These are phyloP conservation scores for Speoplatyrhinus poulsoni DNA, from an alignment of 2,113 vertebrate species.

Conservation along the genomic window DNA sequence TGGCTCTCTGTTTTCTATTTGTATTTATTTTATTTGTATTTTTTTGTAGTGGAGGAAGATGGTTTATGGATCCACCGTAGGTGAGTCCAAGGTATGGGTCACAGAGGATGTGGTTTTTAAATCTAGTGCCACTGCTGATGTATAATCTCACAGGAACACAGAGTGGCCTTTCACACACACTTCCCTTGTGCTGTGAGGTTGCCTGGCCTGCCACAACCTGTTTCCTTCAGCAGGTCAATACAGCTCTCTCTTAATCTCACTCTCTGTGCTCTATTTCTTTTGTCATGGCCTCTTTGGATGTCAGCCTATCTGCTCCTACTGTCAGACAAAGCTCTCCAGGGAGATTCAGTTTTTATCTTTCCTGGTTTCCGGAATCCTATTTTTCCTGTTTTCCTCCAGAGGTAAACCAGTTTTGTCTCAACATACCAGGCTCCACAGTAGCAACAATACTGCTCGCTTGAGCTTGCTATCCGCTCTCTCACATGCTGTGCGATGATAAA, in stretches of 20 bases:
- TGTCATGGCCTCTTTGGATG: slow-evolving; percentile 16
- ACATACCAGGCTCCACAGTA: slow-evolving; percentile 4
- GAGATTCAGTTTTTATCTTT: slow-evolving; percentile 35
- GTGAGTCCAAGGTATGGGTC: slow-evolving; percentile 4
- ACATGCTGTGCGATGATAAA: slow-evolving; percentile 4
- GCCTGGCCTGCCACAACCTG: slow-evolving; percentile 15
- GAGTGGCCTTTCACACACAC: slow-evolving; percentile 63
- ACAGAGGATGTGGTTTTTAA: slow-evolving; percentile 57
- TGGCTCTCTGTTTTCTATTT: too few species aligned
- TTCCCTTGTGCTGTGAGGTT: slow-evolving; percentile 43
- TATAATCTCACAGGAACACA: slow-evolving; percentile 53
- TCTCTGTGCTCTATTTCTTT: slow-evolving; percentile 11
- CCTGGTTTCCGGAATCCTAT: slow-evolving; percentile 62
- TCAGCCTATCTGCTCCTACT: slow-evolving; percentile 25
- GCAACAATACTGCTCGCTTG: too few species aligned
- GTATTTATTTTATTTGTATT: slow-evolving; percentile 13
- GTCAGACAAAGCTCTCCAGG: slow-evolving; percentile 42
- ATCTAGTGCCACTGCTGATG: slow-evolving; percentile 34
- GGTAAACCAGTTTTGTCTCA: slow-evolving; percentile 25
- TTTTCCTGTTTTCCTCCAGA: slow-evolving; percentile 62
- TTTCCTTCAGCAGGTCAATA: slow-evolving; percentile 3
- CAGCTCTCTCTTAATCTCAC: slow-evolving; percentile 34
- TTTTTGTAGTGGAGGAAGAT: slow-evolving; percentile 25
- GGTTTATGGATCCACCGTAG: slow-evolving; percentile 5
- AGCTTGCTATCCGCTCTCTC: slow-evolving; percentile 1